Conservation (phyloP, 2,797 vertebrate genomes). For the Hemitrygon akajei region DNA sequence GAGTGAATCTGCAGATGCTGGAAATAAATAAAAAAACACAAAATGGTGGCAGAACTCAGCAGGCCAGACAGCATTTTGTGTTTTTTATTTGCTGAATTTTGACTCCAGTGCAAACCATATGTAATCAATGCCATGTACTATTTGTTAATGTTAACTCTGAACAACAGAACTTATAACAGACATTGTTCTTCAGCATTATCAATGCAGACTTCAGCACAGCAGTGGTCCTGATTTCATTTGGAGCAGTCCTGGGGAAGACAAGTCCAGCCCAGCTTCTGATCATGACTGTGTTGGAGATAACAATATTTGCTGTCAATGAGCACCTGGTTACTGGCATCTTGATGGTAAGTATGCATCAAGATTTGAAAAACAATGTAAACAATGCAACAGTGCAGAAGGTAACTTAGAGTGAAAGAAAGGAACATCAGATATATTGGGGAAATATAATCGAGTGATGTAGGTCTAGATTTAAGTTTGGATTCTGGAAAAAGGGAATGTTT, state of each 20-base stretch:
- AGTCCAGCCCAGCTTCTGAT: slow-evolving; percentile 87
- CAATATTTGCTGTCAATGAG: slow-evolving; percentile 78
- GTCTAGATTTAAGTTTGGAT: background rate
- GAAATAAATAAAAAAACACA: too few species aligned
- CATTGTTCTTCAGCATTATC: slow-evolving; percentile 67
- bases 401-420: background rate
- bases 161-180: background rate
- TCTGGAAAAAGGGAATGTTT: background rate
- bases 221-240: slow-evolving; percentile 91
- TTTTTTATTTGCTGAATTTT: too few species aligned
- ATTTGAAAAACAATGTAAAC: background rate
- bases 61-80: too few species aligned
- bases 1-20: too few species aligned
- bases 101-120: background rate
- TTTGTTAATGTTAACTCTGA: background rate
- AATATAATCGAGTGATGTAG: background rate
- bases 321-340: slow-evolving; percentile 60
- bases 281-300: slow-evolving; percentile 83
- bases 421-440: background rate
- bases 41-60: too few species aligned
- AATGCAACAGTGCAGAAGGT: background rate
- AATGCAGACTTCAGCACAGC: slow-evolving; percentile 95
- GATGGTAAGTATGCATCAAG: slow-evolving; percentile 48
- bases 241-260: slow-evolving; percentile 87
- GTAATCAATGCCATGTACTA: background rate